phyloP scores from a whole-genome alignment of 2,113 vertebrate species.

The Empidonax traillii region DNA sequence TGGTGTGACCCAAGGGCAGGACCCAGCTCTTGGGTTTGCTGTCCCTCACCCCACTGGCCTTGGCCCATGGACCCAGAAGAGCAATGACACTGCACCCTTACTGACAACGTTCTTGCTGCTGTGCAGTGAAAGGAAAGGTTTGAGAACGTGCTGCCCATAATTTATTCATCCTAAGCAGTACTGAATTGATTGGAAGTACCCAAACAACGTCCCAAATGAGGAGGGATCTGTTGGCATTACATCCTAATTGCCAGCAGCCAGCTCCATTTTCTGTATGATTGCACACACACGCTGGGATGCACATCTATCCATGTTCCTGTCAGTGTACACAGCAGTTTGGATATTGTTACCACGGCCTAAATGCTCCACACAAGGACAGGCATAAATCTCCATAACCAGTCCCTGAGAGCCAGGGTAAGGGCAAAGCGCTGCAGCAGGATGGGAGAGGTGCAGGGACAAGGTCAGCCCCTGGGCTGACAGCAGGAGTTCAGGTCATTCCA shows the following conservation, averaged over 20 bases:
- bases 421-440: rapidly evolving
- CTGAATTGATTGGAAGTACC: background rate
- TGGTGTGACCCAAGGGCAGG: background rate
- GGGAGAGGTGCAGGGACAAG: background rate
- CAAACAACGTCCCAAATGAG: background rate
- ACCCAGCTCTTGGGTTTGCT: background rate
- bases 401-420: background rate
- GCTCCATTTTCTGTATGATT: background rate
- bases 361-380: background rate
- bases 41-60: background rate
- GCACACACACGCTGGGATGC: rapidly evolving
- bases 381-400: background rate
- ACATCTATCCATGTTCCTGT: background rate
- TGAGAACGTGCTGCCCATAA: rapidly evolving
- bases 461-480: background rate
- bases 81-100: background rate
- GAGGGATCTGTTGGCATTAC: background rate
- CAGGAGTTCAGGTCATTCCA: background rate
- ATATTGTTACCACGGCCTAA: background rate
- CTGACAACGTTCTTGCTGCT: background rate
- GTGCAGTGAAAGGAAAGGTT: rapidly evolving
- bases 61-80: background rate
- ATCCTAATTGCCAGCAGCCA: background rate
- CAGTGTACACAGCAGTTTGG: rapidly evolving
- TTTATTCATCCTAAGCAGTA: background rate